These are phyloP conservation scores for Pissodes strobi DNA, from an alignment of 1,140 invertebrate species.

Conservation along the genomic window DNA sequence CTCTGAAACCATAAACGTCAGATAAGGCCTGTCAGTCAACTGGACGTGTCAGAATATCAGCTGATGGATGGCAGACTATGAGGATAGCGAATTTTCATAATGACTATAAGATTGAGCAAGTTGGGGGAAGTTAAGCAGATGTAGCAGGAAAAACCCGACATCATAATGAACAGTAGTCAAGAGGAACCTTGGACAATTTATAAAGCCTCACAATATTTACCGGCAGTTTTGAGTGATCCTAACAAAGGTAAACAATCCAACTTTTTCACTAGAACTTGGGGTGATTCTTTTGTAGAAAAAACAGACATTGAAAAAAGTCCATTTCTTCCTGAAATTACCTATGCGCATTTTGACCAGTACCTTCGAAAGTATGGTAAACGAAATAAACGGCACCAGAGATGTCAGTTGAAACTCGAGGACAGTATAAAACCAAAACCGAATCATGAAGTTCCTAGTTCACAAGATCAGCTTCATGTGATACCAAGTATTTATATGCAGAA, in stretches of 20 bases:
- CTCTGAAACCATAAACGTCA: no score
- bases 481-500: conserved; percentile 87
- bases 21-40: no score
- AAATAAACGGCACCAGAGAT: conserved; percentile 62
- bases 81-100: background rate
- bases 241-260: conserved; percentile 85
- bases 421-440: conserved; percentile 30
- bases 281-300: conserved; percentile 89
- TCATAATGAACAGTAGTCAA: conserved; percentile 26
- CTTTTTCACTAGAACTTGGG: conserved; percentile 98
- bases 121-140: background rate
- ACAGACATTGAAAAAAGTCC: conserved; percentile 74
- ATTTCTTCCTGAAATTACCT: conserved; percentile 80
- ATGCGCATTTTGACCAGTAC: conserved; percentile 87
- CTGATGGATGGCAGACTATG: background rate
- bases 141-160: background rate
- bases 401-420: conserved; percentile 55
- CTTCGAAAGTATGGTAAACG: conserved; percentile 74
- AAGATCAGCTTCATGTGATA: conserved; percentile 61
- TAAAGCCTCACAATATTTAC: conserved; percentile 89
- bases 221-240: conserved; percentile 96
- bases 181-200: conserved; percentile 75
- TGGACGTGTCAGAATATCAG: conserved; percentile 28
- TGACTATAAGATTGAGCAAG: conserved; percentile 1
- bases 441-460: conserved; percentile 21